Percentiles rank a stretch among this genome's conserved stretches.
phyloP scores from a whole-genome alignment of 1,140 invertebrate genomes.

The Agrilus planipennis region DNA sequence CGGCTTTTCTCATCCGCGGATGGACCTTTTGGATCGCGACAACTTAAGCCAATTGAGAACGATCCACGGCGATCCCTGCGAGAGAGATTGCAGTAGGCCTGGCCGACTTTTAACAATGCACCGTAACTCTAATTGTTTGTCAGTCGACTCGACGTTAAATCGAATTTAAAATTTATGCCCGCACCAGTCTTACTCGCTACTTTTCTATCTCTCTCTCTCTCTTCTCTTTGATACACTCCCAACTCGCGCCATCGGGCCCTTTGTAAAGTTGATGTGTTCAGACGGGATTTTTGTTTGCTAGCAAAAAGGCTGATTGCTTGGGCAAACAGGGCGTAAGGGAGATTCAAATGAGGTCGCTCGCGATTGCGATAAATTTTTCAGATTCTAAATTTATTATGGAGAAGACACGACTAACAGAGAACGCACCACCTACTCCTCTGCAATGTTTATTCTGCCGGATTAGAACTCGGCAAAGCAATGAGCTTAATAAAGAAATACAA shows the following conservation, averaged over 20 bases:
- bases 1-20: too few relatives aligned
- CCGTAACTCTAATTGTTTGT: constrained; percentile 28
- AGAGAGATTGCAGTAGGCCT: constrained; percentile 13
- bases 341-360: constrained; percentile 4
- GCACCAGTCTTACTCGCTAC: too few relatives aligned
- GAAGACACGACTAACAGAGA: neutral
- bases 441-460: too few relatives aligned
- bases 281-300: constrained; percentile 26
- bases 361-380: constrained; percentile 5
- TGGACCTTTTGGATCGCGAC: constrained; percentile 16
- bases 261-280: constrained; percentile 24
- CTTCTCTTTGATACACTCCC: constrained; percentile 31
- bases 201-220: too few relatives aligned
- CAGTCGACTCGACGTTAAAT: constrained; percentile 25
- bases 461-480: too few relatives aligned
- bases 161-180: constrained; percentile 30
- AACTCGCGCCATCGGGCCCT: too few relatives aligned
- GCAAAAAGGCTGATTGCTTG: constrained; percentile 27
- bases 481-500: too few relatives aligned
- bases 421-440: too few relatives aligned
- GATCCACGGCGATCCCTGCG: too few relatives aligned
- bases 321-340: constrained; percentile 24
- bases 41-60: constrained; percentile 29
- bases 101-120: too few relatives aligned
- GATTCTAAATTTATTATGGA: too few relatives aligned